Conservation (phyloP, 2,888 invertebrate genomes). For the Epiperipatus broadwayi region DNA sequence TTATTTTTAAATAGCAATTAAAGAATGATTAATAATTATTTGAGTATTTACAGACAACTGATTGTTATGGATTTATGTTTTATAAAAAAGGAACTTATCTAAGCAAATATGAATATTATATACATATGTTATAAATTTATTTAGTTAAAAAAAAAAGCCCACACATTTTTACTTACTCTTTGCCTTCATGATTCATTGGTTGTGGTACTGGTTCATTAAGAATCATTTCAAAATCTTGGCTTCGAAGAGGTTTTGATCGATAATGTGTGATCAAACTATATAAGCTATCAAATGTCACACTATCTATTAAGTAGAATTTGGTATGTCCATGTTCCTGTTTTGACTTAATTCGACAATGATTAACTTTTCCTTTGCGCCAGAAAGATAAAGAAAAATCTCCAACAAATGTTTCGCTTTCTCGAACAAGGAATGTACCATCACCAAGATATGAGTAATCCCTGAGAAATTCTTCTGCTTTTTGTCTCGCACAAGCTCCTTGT, state of each 20-base stretch:
- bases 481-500: slow-evolving; percentile 47
- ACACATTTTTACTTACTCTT: slow-evolving; percentile 42
- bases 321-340: slow-evolving; percentile 61
- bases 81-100: too few species aligned
- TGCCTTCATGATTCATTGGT: slow-evolving; percentile 76
- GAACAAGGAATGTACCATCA: slow-evolving; percentile 75
- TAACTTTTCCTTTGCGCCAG: slow-evolving; percentile 58
- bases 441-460: slow-evolving; percentile 57
- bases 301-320: slow-evolving; percentile 74
- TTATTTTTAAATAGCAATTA: too few species aligned
- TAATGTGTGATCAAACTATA: slow-evolving; percentile 80
- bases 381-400: slow-evolving; percentile 89
- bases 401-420: slow-evolving; percentile 80
- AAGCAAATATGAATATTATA: too few species aligned
- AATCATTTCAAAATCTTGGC: slow-evolving; percentile 69
- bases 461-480: slow-evolving; percentile 49
- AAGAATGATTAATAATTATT: too few species aligned
- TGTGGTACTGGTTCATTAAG: slow-evolving; percentile 80
- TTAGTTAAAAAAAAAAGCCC: background rate
- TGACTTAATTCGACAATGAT: slow-evolving; percentile 75
- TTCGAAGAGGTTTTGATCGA: slow-evolving; percentile 59
- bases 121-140: too few species aligned
- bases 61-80: too few species aligned
- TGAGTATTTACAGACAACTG: too few species aligned
- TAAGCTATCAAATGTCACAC: slow-evolving; percentile 69